Base-by-base conservation (phyloP, 2,113 vertebrate genomes). In the Peromyscus polionotus region DNA sequence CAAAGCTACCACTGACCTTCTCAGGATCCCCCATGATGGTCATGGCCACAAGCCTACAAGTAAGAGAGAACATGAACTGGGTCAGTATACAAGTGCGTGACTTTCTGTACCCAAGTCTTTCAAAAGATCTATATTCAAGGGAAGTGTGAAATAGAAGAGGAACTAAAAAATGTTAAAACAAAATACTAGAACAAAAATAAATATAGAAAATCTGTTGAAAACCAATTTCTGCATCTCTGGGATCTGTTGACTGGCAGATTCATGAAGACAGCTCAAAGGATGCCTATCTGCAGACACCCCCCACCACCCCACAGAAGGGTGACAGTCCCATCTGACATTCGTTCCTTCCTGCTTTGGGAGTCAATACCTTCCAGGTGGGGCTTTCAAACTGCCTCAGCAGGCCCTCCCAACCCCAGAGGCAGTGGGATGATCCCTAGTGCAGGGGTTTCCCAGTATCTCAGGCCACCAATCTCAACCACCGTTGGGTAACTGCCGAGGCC, bases 11-110 rank as follows among this genome's bases (percentile, higher is more conserved):
- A 24, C 98, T 99, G 85, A 98, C 96, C 97, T 99, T 99, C 97
- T 99, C 99, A 0, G 99, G 98, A 90, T 99, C 99, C 83, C 99
- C 99, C 96, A 99, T 98, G 3, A 99, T 80, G 5, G 99, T 98
- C 99, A 99, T 99, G 84, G 99, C 97, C 59, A 99, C 98, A 97
- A 99, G 97, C 90, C 99, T 99, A 98, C 59, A 95, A 96, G 88
- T 5, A 86, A 95, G 97, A 93, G 14, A 97, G 5, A 48, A 72
- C 59, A 36, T 11, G 13, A 79, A 31, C 22, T n/a, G 57, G 57
- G 67, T 28, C 57, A 88, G 85, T 16, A 16, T 10, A 39, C 4
- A 51, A 0, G 3, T 5, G 3, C 1, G 10, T 48, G 36, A n/a
- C 48, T n/a, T 11, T 3, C 65, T 0, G 22, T 24, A n/a, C 5